Evolutionary conservation across 2,113 vertebrate species (phyloP), one percentile per base, ranked within the genome.

Genomic region (Trichomycterus rosablanca): DNA sequence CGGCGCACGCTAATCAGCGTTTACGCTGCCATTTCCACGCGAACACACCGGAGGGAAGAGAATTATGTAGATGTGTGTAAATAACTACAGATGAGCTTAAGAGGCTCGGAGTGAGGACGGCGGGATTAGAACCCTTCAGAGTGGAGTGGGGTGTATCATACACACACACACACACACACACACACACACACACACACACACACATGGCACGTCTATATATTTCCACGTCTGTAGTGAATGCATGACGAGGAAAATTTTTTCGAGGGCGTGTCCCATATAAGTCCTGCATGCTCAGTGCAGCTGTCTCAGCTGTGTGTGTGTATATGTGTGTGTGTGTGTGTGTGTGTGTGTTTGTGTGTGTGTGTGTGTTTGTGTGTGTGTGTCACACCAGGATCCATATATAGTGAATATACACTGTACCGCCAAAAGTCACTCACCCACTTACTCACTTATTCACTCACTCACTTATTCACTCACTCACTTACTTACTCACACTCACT

Each of bases 41-140:
- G 79, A 83, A 79, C 83, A 81, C 77, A 81, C 77, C 69, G 73
- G 73, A 70, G 74, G 79, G 79, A 84, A 79, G 77, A 74, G 67
- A 83, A 82, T 84, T 81, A 85, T 85, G 83, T 73, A 86, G 77
- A 87, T 86, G 59, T 82, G 84, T 87, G 83, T 76, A 80, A 84
- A 82, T 84, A 72, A 35, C 9, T 32, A 73, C 66, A 71, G 76
- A 81, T 74, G 74, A 78, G 72, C 77, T 76, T 69, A 75, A n/a
- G 71, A 70, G 76, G 80, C 74, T 74, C 52, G 75, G 63, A 68
- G 66, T 79, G 78, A 74, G 78, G 35, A 39, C 35, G 35, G 9
- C 9, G 12, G 35, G 76, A 83, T 85, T 76, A 83, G 77, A 78
- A 78, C 78, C 75, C 77, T 81, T 71, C 7, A 67, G 75, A 71